Evolutionary conservation across 1,140 invertebrate genomes (phyloP), one percentile per base, ranked within the genome.

Genomic region (Hycleus cichorii): DNA sequence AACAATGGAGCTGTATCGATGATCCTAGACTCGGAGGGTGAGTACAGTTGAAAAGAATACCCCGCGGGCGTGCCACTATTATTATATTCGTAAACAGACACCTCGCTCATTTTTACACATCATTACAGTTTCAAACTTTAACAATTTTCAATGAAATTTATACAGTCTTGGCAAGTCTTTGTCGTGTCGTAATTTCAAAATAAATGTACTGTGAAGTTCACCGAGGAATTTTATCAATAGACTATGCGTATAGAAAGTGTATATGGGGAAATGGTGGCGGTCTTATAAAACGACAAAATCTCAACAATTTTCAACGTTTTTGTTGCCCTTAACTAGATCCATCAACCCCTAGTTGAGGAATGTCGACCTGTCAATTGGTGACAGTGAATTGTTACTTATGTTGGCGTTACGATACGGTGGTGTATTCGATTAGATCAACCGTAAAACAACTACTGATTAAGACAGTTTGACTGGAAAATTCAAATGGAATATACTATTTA

Each of bases 111-210:
- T 64, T 67, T 67, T 63, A 63, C 65, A 67, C 63, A 60, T 67
- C 65, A 67, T 64, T 67, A 67, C 63, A 67, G 65, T 67, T 67
- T 61, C 47, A 55, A 67, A 67, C 63, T 67, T 67, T 67, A 60
- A 48, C 65, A 64, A 67, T 66, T 64, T 66, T 56, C 57, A 46
- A 24, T 32, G 60, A 62, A 63, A 64, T 64, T 64, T 64, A 64
- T 64, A 64, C 60, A 59, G 55, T 60, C 60, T 59, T 55, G 53
- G 50, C 56, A 56, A 51, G 58, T 57, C 62, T 61, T 58, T 63
- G 62, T 63, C 64, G 57, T 53, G 32, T 60, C 54, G 46, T 55
- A 62, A 67, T 64, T 67, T 64, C 55, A 39, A 48, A 47, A 55
- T 64, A 63, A 67, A 67, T 67, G 65, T 67, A 64, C 52, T 62